Percentiles rank a stretch among this genome's conserved stretches.
Conservation (phyloP, 2,797 vertebrate genomes). For the Pampus argenteus region DNA sequence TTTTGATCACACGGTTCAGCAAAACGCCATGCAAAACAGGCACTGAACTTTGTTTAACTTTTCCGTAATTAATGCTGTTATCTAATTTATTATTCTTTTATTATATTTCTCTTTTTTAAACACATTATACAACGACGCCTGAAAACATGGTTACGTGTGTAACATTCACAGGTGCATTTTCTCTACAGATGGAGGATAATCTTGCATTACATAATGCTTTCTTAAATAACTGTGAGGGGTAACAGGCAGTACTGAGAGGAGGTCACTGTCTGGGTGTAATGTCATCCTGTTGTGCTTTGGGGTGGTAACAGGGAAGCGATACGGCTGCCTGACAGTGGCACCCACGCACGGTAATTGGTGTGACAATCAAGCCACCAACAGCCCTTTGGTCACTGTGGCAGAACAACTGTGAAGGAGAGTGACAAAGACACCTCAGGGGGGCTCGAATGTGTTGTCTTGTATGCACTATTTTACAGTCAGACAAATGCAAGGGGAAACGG, state of each 20-base stretch:
- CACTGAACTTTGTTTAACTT: background rate
- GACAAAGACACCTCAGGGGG: slow-evolving; percentile 53
- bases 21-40: slow-evolving; percentile 8
- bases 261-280: slow-evolving; percentile 58
- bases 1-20: slow-evolving; percentile 25
- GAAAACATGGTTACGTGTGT: slow-evolving; percentile 9
- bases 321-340: slow-evolving; percentile 61
- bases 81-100: background rate
- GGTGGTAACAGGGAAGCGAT: slow-evolving; percentile 56
- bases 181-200: slow-evolving; percentile 26
- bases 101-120: no score
- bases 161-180: slow-evolving; percentile 22
- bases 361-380: slow-evolving; percentile 57
- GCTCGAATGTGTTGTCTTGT: slow-evolving; percentile 36
- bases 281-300: slow-evolving; percentile 56
- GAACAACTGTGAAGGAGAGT: slow-evolving; percentile 65
- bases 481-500: slow-evolving; percentile 8
- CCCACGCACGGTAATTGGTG: slow-evolving; percentile 62
- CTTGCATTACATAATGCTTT: slow-evolving; percentile 36
- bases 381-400: slow-evolving; percentile 51
- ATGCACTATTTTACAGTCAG: slow-evolving; percentile 8
- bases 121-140: slow-evolving; percentile 2
- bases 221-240: slow-evolving; percentile 48
- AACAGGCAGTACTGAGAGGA: slow-evolving; percentile 29
- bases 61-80: background rate